Percentiles rank a stretch among this genome's conserved stretches.
phyloP scores from a whole-genome alignment of 2,113 vertebrate genomes.

The Chauna torquata region DNA sequence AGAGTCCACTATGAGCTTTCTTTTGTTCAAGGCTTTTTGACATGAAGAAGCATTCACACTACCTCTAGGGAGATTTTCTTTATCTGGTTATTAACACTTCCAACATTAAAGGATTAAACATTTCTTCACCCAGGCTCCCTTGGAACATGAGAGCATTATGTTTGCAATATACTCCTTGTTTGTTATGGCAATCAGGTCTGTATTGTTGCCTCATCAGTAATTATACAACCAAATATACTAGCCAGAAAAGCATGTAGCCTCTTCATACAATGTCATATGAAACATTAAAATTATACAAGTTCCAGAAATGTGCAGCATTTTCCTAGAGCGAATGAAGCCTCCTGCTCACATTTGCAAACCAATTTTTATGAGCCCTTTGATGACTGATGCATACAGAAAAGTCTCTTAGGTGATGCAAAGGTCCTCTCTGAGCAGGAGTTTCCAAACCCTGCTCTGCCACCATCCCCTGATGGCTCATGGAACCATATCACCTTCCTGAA shows the following conservation, averaged over 20 bases:
- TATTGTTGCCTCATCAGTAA: background rate
- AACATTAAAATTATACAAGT: background rate
- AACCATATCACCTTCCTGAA: background rate
- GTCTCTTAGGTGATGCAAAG: background rate
- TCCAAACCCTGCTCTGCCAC: background rate
- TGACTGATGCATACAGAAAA: background rate
- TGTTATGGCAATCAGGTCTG: background rate
- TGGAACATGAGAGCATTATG: background rate
- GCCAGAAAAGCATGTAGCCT: background rate
- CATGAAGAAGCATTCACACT: background rate
- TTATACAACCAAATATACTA: background rate
- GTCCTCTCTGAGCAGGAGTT: background rate
- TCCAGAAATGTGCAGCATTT: background rate
- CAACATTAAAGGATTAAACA: background rate
- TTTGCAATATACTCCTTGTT: background rate
- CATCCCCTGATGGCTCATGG: too few species aligned
- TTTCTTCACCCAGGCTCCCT: background rate
- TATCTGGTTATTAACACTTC: background rate
- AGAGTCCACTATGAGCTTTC: background rate
- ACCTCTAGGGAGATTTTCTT: background rate
- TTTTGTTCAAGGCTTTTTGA: background rate
- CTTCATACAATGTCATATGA: background rate
- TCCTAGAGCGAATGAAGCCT: background rate
- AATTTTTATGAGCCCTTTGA: background rate
- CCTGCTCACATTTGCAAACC: background rate